These are phyloP conservation scores for Trogon surrucura DNA, from an alignment of 2,113 vertebrate species.

Conservation along the genomic window DNA sequence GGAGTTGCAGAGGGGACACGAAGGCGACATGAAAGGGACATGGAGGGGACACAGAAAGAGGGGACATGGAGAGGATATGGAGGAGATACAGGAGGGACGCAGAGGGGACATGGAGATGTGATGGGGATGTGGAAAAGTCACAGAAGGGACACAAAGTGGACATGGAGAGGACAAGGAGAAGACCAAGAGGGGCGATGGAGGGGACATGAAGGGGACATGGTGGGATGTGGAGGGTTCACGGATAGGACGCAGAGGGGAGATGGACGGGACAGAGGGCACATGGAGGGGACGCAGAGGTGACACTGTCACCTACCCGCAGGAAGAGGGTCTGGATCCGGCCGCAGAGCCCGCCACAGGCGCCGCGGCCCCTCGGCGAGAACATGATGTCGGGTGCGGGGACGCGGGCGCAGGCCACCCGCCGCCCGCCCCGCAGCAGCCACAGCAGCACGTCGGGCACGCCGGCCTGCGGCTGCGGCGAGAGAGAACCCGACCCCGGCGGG, in stretches of 20 bases:
- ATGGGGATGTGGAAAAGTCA: too few species aligned
- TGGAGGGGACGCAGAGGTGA: background rate
- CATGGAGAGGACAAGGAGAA: too few species aligned
- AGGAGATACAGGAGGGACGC: too few species aligned
- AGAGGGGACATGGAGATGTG: background rate
- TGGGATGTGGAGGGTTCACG: background rate
- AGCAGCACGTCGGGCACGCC: conserved; percentile 69
- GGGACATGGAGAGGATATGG: background rate
- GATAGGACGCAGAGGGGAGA: background rate
- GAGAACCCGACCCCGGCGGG: fast-evolving
- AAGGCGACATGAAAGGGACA: background rate
- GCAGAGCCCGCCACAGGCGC: conserved; percentile 60
- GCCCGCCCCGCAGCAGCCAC: conserved; percentile 64
- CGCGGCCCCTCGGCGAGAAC: conserved; percentile 22
- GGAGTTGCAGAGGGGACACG: background rate
- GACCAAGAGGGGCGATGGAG: too few species aligned
- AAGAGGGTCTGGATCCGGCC: conserved; percentile 73
- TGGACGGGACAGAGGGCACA: too few species aligned
- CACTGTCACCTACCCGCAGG: conserved; percentile 48
- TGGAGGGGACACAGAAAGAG: too few species aligned
- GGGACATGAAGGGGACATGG: background rate
- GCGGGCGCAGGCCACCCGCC: conserved; percentile 56
- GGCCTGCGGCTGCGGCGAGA: conserved; percentile 56
- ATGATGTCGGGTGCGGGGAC: conserved; percentile 41
- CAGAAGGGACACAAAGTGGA: background rate